These are phyloP conservation scores for Hirtodrosophila cameraria DNA, from an alignment of 2,888 invertebrate genomes.

Conservation along the genomic window DNA sequence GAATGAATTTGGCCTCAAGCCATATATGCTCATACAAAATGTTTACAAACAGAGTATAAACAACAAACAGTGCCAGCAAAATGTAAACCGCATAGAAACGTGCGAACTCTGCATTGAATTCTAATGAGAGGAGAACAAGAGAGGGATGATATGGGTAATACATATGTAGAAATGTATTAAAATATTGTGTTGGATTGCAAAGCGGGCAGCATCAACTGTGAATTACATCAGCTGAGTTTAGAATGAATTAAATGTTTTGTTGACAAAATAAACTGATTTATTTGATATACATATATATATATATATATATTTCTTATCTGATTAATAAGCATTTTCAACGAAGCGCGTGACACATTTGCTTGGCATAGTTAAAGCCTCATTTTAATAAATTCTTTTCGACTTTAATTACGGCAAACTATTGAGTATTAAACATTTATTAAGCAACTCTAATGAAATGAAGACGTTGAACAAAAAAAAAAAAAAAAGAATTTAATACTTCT, in stretches of 20 bases:
- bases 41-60: not conserved
- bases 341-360: not conserved
- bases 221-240: not conserved
- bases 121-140: constrained; percentile 30
- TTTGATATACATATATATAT: no score
- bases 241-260: not conserved
- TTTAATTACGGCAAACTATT: not conserved
- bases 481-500: constrained; percentile 5
- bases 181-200: not conserved
- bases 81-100: constrained; percentile 60
- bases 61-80: constrained; percentile 49
- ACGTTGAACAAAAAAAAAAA: constrained; percentile 2
- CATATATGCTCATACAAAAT: not conserved
- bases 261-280: no score
- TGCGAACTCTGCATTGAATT: constrained; percentile 63
- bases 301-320: no score
- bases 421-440: constrained; percentile 5
- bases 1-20: no score
- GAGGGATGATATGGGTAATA: not conserved
- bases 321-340: no score
- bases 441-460: constrained; percentile 8
- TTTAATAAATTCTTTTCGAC: not conserved
- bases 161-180: not conserved
- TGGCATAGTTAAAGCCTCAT: not conserved
- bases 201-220: not conserved